Evolutionary conservation across 2,888 invertebrate genomes (phyloP).

Genomic region (Papilio elwesi): DNA sequence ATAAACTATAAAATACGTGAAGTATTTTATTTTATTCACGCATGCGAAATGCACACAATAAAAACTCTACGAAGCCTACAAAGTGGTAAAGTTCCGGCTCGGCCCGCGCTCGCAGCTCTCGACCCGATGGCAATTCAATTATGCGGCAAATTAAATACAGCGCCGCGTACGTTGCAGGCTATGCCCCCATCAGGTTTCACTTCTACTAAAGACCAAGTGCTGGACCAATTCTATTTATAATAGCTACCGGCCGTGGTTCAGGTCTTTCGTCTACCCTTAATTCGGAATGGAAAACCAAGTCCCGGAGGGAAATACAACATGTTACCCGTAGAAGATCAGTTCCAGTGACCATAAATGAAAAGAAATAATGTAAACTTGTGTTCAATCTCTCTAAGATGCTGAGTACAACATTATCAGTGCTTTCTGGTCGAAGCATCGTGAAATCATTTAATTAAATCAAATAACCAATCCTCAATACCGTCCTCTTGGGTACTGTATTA

Average conservation of each 20-base stretch:
- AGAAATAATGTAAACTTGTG: too few relatives aligned
- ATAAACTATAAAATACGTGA: constrained; percentile 3
- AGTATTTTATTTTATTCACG: constrained; percentile 1
- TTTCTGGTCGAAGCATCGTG: neutral
- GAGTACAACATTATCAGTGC: neutral
- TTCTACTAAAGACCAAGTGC: too few relatives aligned
- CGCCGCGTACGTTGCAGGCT: neutral
- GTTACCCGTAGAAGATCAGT: too few relatives aligned
- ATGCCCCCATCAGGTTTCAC: neutral
- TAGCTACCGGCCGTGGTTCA: too few relatives aligned
- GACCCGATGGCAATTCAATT: constrained; percentile 16
- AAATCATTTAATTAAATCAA: neutral
- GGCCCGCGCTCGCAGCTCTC: neutral
- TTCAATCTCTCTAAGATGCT: too few relatives aligned
- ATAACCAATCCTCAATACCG: neutral
- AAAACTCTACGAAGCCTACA: constrained; percentile 19
- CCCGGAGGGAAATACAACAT: too few relatives aligned
- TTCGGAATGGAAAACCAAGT: too few relatives aligned
- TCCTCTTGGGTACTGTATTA: neutral
- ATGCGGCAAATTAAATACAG: constrained; percentile 24
- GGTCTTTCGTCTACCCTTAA: too few relatives aligned
- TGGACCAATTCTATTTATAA: neutral
- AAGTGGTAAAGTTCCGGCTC: constrained; percentile 23
- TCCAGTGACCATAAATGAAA: too few relatives aligned
- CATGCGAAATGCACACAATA: constrained; percentile 15